A percentile compares a stretch with the other conserved stretches of the same genome.
Conservation (phyloP, 2,797 vertebrate species). For the Crocodylus rhombifer region DNA sequence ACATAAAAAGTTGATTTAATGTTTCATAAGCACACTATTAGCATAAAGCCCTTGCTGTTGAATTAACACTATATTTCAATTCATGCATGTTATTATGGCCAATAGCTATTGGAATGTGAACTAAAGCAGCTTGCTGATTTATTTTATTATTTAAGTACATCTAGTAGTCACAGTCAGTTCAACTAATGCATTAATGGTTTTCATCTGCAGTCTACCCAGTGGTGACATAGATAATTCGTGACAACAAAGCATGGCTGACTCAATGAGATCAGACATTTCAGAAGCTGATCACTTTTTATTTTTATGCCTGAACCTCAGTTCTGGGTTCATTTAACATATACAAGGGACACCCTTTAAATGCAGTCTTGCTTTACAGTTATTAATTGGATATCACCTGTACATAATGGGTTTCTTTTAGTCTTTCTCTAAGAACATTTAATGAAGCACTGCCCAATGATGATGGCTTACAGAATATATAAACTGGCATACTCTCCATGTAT, state of each 20-base stretch:
- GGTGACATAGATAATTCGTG: not conserved
- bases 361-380: not conserved
- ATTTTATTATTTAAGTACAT: not conserved
- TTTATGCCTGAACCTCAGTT: not conserved
- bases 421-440: too few species aligned
- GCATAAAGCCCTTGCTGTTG: not conserved
- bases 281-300: not conserved
- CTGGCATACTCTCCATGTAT: too few species aligned
- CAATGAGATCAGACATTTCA: not conserved
- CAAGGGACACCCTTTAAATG: not conserved
- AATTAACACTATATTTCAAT: not conserved
- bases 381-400: too few species aligned
- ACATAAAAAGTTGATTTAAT: not conserved
- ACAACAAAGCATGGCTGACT: not conserved
- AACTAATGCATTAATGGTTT: not conserved
- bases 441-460: too few species aligned
- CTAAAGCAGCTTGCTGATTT: not conserved
- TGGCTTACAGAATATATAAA: too few species aligned
- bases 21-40: not conserved
- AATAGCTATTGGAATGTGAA: not conserved
- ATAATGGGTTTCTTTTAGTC: too few species aligned
- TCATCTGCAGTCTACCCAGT: not conserved
- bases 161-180: not conserved
- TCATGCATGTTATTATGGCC: not conserved
- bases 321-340: not conserved